phyloP scores from a whole-genome alignment of 2,113 vertebrate genomes.

The Pachyramphus minor region DNA sequence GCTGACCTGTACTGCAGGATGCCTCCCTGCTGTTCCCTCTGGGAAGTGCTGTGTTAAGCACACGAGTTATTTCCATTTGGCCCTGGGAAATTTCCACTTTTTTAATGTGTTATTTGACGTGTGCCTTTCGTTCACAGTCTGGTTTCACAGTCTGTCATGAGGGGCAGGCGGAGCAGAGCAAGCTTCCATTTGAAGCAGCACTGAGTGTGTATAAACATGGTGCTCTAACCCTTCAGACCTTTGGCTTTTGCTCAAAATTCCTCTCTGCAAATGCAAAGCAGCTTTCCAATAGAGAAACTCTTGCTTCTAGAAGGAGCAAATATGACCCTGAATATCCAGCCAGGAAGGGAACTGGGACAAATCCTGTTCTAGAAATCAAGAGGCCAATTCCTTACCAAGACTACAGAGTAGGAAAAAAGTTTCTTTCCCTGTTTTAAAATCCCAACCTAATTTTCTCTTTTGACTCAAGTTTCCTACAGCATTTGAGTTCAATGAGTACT shows the following conservation, averaged over 20 bases:
- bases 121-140: neutral
- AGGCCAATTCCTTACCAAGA: neutral
- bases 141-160: neutral
- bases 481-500: conserved; percentile 96
- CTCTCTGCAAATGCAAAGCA: neutral
- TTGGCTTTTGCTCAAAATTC: conserved; percentile 39
- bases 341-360: neutral
- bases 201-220: neutral
- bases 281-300: neutral
- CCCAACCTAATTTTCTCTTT: neutral
- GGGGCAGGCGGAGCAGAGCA: neutral
- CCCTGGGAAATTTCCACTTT: neutral
- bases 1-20: neutral
- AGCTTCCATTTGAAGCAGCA: neutral
- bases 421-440: neutral
- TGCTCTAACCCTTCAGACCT: neutral
- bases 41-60: neutral
- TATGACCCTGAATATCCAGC: neutral
- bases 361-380: neutral
- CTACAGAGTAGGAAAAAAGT: neutral
- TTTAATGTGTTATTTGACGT: neutral
- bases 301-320: neutral
- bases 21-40: neutral
- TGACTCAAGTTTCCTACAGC: conserved; percentile 90
- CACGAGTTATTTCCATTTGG: neutral